These are phyloP conservation scores for Pentalonia nigronervosa DNA, from an alignment of 1,140 invertebrate species.

Conservation along the genomic window DNA sequence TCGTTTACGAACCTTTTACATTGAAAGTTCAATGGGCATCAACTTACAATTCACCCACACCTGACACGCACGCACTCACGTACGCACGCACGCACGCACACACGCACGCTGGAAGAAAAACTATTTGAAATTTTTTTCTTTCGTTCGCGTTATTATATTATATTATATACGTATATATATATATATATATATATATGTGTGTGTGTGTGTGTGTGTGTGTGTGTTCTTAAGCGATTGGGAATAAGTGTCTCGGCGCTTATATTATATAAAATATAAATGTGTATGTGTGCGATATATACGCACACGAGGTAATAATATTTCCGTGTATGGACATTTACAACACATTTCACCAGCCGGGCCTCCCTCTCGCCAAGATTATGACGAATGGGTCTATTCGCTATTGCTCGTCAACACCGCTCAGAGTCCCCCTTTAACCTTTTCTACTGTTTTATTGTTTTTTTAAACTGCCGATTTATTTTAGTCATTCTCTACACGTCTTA, in stretches of 20 bases:
- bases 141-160: background rate
- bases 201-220: too few relatives aligned
- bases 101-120: background rate
- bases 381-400: constrained; percentile 34
- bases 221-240: constrained; percentile 16
- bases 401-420: background rate
- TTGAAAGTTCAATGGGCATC: background rate
- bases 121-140: background rate
- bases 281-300: background rate
- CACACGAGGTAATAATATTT: constrained; percentile 21
- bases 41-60: constrained; percentile 24
- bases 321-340: background rate
- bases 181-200: too few relatives aligned
- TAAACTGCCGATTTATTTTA: constrained; percentile 28
- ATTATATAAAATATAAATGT: background rate
- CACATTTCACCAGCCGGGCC: constrained; percentile 5
- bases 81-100: background rate
- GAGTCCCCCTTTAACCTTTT: background rate
- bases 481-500: background rate
- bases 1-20: constrained; percentile 11
- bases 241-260: constrained; percentile 9
- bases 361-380: constrained; percentile 10
- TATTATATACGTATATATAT: too few relatives aligned
- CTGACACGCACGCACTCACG: too few relatives aligned
- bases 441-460: background rate